A percentile compares a stretch with the other conserved stretches of the same genome.
These are phyloP conservation scores for Aptenodytes forsteri DNA, from an alignment of 2,113 vertebrate genomes.

Conservation along the genomic window DNA sequence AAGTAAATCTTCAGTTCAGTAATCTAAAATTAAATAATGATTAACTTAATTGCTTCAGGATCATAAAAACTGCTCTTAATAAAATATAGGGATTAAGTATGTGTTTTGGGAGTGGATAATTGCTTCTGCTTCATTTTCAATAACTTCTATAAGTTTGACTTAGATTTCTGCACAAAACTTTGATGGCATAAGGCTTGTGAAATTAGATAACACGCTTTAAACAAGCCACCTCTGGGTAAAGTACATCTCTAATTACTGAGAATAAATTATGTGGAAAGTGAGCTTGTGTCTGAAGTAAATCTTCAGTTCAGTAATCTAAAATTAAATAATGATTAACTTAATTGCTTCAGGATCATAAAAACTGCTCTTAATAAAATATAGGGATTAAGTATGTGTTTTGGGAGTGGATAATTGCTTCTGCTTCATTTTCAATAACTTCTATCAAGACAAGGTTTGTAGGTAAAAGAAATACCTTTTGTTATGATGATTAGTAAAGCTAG, in stretches of 20 bases:
- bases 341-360: constrained; percentile 58
- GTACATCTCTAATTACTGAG: constrained; percentile 44
- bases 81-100: constrained; percentile 42
- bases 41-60: constrained; percentile 60
- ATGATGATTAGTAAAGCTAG: constrained; percentile 29
- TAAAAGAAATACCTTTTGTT: constrained; percentile 41
- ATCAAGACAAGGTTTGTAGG: background rate
- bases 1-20: constrained; percentile 48
- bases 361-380: constrained; percentile 26
- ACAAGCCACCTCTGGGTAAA: constrained; percentile 46
- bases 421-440: constrained; percentile 39
- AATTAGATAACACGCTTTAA: constrained; percentile 20
- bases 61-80: constrained; percentile 30
- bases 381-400: constrained; percentile 26
- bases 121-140: constrained; percentile 37
- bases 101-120: constrained; percentile 38
- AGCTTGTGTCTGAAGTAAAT: constrained; percentile 51
- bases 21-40: constrained; percentile 63
- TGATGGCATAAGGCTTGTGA: background rate
- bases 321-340: constrained; percentile 63
- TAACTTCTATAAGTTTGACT: constrained; percentile 32
- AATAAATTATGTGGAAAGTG: constrained; percentile 48
- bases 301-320: constrained; percentile 47
- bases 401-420: constrained; percentile 43
- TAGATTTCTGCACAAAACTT: too few relatives aligned